Evolutionary conservation across 2,888 invertebrate genomes (phyloP).

Genomic region (Alloscopus bannaensis): DNA sequence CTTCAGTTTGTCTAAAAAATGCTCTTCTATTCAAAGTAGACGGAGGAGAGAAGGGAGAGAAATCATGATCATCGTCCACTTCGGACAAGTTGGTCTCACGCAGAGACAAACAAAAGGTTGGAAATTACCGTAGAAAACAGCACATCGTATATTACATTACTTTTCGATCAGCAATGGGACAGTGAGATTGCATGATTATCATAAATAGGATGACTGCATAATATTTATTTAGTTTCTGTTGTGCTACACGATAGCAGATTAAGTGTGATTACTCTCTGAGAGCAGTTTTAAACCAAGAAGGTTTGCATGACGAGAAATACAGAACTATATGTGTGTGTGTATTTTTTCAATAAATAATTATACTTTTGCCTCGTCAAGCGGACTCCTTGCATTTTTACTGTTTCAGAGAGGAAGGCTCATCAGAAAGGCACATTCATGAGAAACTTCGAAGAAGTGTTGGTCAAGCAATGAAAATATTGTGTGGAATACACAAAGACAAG

Average conservation of each 20-base stretch:
- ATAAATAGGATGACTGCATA: conserved; percentile 40
- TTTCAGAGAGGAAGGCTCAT: too few species aligned
- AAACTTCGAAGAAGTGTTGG: too few species aligned
- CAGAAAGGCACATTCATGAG: too few species aligned
- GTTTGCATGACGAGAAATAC: conserved; percentile 31
- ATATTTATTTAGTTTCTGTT: conserved; percentile 13
- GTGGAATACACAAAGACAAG: too few species aligned
- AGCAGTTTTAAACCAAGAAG: too few species aligned
- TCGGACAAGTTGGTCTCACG: conserved; percentile 44
- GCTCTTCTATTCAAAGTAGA: conserved; percentile 34
- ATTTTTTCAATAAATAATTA: conserved; percentile 48
- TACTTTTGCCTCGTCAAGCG: too few species aligned
- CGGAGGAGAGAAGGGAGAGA: conserved; percentile 15
- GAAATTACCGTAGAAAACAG: conserved; percentile 25
- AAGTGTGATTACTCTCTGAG: too few species aligned
- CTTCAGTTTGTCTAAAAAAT: conserved; percentile 22
- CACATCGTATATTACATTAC: too few species aligned
- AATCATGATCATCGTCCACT: too few species aligned
- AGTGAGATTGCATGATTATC: conserved; percentile 29
- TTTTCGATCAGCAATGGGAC: conserved; percentile 20
- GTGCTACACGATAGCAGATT: conserved; percentile 28
- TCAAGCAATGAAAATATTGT: too few species aligned
- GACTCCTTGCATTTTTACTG: too few species aligned
- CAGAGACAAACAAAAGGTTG: conserved; percentile 31
- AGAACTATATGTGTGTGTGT: conserved; percentile 5